phyloP scores from a whole-genome alignment of 2,797 vertebrate genomes.

The Cottoperca gobio region DNA sequence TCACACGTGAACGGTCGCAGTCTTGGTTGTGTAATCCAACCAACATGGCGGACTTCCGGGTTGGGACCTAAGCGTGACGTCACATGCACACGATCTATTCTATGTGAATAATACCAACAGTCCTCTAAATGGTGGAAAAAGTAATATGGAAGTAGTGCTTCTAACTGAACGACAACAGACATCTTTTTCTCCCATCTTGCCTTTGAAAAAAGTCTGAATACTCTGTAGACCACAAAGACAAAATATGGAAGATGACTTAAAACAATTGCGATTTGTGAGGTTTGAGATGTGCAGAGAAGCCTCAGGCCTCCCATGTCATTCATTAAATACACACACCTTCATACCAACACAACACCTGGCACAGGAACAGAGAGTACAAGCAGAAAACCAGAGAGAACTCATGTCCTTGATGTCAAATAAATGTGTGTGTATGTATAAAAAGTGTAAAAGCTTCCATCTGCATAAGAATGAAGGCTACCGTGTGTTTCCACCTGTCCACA shows the following conservation, averaged over 20 bases:
- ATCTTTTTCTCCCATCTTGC: conserved; percentile 1
- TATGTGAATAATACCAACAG: not conserved
- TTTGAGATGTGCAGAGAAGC: conserved; percentile 21
- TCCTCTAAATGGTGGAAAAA: conserved; percentile 5
- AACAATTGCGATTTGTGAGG: conserved; percentile 19
- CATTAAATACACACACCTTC: conserved; percentile 32
- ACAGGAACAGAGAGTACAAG: conserved; percentile 6
- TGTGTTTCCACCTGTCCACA: conserved; percentile 59
- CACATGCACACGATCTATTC: too few relatives aligned
- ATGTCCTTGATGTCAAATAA: conserved; percentile 28
- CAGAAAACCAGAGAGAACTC: conserved; percentile 3
- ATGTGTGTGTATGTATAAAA: not conserved
- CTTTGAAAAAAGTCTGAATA: conserved; percentile 3
- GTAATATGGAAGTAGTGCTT: conserved; percentile 7
- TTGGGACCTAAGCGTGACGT: too few relatives aligned
- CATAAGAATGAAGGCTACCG: conserved; percentile 2
- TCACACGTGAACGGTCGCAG: too few relatives aligned
- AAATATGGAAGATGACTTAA: conserved; percentile 26
- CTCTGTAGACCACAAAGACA: conserved; percentile 18
- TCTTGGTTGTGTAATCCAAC: too few relatives aligned
- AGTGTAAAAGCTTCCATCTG: conserved; percentile 21
- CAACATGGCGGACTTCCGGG: too few relatives aligned
- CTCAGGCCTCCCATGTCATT: conserved; percentile 34
- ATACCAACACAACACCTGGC: conserved; percentile 40
- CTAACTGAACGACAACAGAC: not conserved